These are phyloP conservation scores for Muntiacus muntjak DNA, from an alignment of 2,113 vertebrate genomes.

Conservation along the genomic window DNA sequence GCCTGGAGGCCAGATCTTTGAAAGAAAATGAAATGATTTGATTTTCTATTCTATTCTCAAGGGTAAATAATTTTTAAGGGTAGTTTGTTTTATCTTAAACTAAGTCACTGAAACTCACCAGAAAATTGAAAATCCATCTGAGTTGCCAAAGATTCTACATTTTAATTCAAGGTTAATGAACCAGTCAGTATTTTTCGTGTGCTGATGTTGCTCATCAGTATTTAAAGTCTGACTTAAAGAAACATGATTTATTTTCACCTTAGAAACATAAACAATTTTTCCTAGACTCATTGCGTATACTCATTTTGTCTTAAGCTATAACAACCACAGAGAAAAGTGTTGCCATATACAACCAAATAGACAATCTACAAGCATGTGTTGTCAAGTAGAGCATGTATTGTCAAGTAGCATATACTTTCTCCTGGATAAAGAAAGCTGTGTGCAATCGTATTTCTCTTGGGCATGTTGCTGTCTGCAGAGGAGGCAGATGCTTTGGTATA, in stretches of 20 bases:
- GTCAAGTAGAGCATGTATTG: not conserved
- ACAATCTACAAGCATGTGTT: not conserved
- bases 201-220: not conserved
- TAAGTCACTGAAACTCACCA: not conserved
- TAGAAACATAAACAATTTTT: not conserved
- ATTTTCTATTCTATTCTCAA: not conserved
- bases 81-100: not conserved
- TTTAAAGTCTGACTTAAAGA: not conserved
- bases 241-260: not conserved
- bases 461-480: not conserved
- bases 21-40: not conserved
- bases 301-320: not conserved
- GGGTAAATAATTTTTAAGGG: not conserved
- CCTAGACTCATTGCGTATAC: not conserved
- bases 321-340: not conserved
- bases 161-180: not conserved
- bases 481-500: not conserved
- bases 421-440: fast-evolving
- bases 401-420: not conserved
- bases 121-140: not conserved
- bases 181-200: not conserved
- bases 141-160: not conserved
- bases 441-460: not conserved
- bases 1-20: not conserved
- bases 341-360: not conserved